Conservation (phyloP, 2,113 vertebrate genomes). For the Zosterops lateralis region DNA sequence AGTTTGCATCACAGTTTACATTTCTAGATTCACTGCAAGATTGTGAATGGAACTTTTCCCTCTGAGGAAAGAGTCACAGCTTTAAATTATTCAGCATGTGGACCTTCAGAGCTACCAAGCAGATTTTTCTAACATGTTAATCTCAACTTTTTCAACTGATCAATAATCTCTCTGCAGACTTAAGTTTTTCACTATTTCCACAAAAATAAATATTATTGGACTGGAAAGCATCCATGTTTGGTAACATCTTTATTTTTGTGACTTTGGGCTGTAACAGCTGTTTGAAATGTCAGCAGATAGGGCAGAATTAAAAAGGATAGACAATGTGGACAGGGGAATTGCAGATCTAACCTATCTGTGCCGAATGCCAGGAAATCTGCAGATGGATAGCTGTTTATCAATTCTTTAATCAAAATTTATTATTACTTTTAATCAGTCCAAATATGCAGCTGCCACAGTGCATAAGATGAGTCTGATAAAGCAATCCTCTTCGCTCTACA, state of each 20-base stretch:
- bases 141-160: conserved; percentile 8
- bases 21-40: not conserved
- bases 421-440: conserved; percentile 24
- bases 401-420: conserved; percentile 12
- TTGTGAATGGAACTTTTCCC: not conserved
- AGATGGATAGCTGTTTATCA: conserved; percentile 31
- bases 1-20: not conserved
- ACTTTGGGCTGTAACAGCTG: conserved; percentile 35
- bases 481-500: not conserved
- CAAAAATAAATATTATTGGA: not conserved
- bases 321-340: conserved; percentile 21
- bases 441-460: not conserved
- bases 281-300: conserved; percentile 60
- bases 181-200: conserved; percentile 10
- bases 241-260: conserved; percentile 18
- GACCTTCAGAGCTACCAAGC: not conserved
- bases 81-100: not conserved
- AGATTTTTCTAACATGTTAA: not conserved
- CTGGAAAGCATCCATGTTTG: conserved; percentile 21
- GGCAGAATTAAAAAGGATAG: conserved; percentile 41
- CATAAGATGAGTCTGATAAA: not conserved
- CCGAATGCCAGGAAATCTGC: not conserved
- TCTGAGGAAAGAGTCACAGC: not conserved
- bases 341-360: conserved; percentile 4
- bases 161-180: not conserved